These are phyloP conservation scores for Euglossa dilemma DNA, from an alignment of 1,140 invertebrate genomes.

Conservation along the genomic window DNA sequence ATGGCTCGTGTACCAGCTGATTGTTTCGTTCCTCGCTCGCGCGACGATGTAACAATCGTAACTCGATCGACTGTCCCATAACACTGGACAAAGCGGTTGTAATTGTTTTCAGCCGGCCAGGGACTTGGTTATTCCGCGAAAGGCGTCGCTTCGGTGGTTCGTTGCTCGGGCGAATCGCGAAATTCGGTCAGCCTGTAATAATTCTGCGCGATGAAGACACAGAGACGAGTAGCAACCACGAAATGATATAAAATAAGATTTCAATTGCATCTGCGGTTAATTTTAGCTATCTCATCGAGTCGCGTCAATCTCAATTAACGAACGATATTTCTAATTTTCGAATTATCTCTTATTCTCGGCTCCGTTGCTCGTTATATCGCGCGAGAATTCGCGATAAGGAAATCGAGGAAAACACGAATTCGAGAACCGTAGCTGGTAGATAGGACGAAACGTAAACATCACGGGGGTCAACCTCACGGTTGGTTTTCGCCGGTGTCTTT, in stretches of 20 bases:
- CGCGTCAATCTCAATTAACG: too few relatives aligned
- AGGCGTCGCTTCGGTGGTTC: background rate
- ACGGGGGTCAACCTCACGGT: too few relatives aligned
- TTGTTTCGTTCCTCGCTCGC: conserved; percentile 42
- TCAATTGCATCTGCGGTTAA: background rate
- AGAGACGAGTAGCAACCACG: background rate
- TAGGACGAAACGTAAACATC: too few relatives aligned
- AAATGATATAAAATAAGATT: background rate
- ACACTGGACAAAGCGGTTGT: conserved; percentile 31
- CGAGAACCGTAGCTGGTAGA: too few relatives aligned
- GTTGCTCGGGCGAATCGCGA: background rate
- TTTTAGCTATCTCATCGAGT: background rate
- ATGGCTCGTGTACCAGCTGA: conserved; percentile 9
- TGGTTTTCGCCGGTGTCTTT: too few relatives aligned
- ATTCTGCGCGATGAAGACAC: too few relatives aligned
- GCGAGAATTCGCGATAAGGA: too few relatives aligned
- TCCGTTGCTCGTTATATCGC: too few relatives aligned
- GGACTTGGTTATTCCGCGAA: background rate
- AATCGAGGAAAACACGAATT: too few relatives aligned
- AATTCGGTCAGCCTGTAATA: background rate
- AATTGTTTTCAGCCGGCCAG: conserved; percentile 43
- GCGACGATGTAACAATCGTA: conserved; percentile 42
- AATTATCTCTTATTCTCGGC: too few relatives aligned
- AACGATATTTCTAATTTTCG: too few relatives aligned
- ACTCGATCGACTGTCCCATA: conserved; percentile 44